phyloP scores from a whole-genome alignment of 1,140 invertebrate genomes.

The Heliconius melpomene region DNA sequence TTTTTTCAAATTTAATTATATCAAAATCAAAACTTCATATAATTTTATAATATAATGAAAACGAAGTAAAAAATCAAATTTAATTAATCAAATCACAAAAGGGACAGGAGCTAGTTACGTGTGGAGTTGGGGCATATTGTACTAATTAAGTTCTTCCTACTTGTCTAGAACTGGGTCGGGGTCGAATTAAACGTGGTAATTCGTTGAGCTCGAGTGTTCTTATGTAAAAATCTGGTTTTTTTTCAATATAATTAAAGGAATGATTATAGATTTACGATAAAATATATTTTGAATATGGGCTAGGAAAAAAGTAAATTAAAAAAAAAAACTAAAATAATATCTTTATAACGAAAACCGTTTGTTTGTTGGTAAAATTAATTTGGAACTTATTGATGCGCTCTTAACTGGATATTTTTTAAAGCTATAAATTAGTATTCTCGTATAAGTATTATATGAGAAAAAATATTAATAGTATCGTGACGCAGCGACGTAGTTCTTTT shows the following conservation, averaged over 20 bases:
- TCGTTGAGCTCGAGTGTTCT: slow-evolving; percentile 31
- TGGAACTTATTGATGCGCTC: no score
- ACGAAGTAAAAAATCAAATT: neutral
- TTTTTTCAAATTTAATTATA: neutral
- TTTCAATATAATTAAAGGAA: neutral
- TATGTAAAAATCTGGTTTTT: neutral
- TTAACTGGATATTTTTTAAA: no score
- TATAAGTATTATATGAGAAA: no score
- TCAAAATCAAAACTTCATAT: neutral
- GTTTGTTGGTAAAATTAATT: neutral
- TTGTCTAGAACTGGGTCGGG: slow-evolving; percentile 34
- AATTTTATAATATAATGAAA: neutral
- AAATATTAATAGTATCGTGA: no score
- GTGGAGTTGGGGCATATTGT: slow-evolving; percentile 17
- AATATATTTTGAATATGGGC: no score
- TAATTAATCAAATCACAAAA: neutral
- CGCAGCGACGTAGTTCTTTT: neutral
- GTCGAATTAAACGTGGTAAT: slow-evolving; percentile 28
- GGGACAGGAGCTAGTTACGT: neutral
- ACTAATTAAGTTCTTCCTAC: slow-evolving; percentile 31
- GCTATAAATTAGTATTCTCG: no score
- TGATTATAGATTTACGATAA: no score
- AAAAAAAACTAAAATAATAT: neutral
- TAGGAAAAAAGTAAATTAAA: no score
- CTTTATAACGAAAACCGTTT: neutral